Conservation (phyloP, 1,140 invertebrate species). For the Eciton burchellii region DNA sequence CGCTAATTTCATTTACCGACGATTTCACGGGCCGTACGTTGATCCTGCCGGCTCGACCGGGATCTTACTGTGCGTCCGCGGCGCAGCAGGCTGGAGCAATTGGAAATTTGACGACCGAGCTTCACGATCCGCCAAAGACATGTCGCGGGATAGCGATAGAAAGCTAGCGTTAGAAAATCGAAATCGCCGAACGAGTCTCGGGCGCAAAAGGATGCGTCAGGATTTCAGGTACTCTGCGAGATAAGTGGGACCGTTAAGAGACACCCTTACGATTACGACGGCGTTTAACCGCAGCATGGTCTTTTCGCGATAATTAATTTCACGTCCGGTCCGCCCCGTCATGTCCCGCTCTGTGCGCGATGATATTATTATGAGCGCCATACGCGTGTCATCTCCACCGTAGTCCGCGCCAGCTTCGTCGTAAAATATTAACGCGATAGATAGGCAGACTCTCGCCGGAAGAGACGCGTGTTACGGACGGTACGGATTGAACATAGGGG, state of each 20-base stretch:
- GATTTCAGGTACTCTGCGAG: not conserved
- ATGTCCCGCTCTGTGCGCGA: conserved; percentile 34
- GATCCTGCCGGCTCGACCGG: no score
- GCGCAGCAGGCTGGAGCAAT: not conserved
- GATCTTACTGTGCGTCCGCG: not conserved
- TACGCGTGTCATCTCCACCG: conserved; percentile 17
- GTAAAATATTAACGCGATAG: conserved; percentile 66
- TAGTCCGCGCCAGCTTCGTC: conserved; percentile 24
- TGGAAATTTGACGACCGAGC: not conserved
- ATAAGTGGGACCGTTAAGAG: conserved; percentile 51
- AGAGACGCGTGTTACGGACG: not conserved
- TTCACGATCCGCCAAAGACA: no score
- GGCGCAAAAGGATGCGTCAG: not conserved
- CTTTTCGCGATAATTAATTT: conserved; percentile 60
- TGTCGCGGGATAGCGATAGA: no score
- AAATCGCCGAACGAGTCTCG: not conserved
- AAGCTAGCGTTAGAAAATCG: no score
- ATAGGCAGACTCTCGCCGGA: conserved; percentile 8
- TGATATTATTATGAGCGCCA: conserved; percentile 49
- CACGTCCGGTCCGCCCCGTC: conserved; percentile 14
- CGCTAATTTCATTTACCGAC: no score
- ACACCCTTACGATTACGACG: conserved; percentile 8
- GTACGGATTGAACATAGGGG: not conserved
- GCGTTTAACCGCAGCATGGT: conserved; percentile 1
- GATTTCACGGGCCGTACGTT: no score